These are phyloP conservation scores for Garra rufa DNA, from an alignment of 2,113 vertebrate genomes.

Conservation along the genomic window DNA sequence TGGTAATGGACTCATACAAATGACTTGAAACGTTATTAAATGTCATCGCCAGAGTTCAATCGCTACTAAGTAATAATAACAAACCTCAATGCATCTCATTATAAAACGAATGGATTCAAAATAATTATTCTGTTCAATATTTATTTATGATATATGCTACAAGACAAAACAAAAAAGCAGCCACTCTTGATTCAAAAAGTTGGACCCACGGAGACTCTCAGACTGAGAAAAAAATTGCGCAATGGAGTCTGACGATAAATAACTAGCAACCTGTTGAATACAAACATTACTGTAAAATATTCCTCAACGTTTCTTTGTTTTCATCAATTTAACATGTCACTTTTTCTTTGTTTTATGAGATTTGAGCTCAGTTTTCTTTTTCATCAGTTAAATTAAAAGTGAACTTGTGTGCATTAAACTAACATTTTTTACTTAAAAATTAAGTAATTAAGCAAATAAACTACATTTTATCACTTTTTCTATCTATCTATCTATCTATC, in stretches of 20 bases:
- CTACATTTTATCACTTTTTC: not conserved
- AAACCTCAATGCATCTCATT: not conserved
- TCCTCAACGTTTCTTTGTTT: not conserved
- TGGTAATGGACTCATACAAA: not conserved
- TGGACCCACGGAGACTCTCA: not conserved
- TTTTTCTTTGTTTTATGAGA: not conserved
- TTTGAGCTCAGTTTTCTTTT: not conserved
- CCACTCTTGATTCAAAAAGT: not conserved
- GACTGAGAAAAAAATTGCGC: not conserved
- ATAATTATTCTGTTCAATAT: not conserved
- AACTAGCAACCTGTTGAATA: not conserved
- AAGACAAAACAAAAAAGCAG: not conserved
- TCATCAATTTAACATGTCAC: not conserved
- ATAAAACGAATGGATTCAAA: not conserved
- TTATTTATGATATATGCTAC: not conserved
- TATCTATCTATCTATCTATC: no score
- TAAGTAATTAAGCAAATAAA: not conserved
- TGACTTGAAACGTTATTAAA: constrained; percentile 5
- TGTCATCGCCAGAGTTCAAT: not conserved
- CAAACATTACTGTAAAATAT: not conserved
- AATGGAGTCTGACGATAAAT: not conserved
- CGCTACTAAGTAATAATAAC: not conserved
- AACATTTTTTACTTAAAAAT: not conserved
- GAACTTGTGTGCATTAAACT: not conserved
- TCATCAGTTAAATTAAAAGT: not conserved